Conservation (phyloP, 2,888 invertebrate species). For the Panzeria rudis region DNA sequence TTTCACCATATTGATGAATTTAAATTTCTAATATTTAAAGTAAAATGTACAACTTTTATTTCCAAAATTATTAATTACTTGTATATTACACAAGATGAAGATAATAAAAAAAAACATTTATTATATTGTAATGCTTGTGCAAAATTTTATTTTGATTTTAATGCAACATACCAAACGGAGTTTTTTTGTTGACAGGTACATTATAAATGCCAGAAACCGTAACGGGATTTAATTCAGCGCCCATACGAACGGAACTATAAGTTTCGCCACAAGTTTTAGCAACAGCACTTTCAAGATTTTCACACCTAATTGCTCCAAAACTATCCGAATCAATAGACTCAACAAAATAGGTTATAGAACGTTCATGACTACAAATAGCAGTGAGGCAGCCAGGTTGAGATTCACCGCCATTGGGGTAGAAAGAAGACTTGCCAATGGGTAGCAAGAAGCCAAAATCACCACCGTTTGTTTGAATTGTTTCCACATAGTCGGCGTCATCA, state of each 20-base stretch:
- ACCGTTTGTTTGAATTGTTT: conserved; percentile 81
- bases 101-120: not conserved
- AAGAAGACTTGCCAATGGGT: conserved; percentile 83
- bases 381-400: conserved; percentile 85
- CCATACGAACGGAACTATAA: conserved; percentile 77
- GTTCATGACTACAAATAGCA: conserved; percentile 83
- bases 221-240: conserved; percentile 75
- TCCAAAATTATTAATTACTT: not conserved
- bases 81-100: not conserved
- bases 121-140: not conserved
- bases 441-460: conserved; percentile 78
- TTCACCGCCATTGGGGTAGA: conserved; percentile 85
- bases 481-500: conserved; percentile 80
- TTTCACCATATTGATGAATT: too few species aligned
- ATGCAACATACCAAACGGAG: conserved; percentile 76
- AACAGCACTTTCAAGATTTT: conserved; percentile 79
- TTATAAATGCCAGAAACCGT: conserved; percentile 77
- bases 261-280: conserved; percentile 75
- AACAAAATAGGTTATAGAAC: conserved; percentile 83
- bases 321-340: conserved; percentile 81
- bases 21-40: not conserved
- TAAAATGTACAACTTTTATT: not conserved
- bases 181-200: conserved; percentile 77
- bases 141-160: not conserved
- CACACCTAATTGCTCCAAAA: conserved; percentile 77